Base-by-base conservation (phyloP, 2,888 invertebrate genomes). In the Agonum fuliginosum region DNA sequence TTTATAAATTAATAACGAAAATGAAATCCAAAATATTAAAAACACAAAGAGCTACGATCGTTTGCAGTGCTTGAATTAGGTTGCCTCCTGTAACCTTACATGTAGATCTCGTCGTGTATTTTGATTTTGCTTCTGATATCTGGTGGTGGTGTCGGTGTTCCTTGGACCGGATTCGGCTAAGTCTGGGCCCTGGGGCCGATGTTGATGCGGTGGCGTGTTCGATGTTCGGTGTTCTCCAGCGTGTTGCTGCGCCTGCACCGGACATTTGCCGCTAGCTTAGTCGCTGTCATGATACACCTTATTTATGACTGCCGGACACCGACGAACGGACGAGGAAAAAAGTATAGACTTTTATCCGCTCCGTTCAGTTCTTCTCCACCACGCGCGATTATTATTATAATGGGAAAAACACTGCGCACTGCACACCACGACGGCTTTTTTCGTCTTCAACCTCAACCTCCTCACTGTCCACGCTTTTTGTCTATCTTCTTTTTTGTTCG, bases 211-310 rank as follows among this genome's bases (percentile, higher is more conserved):
- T 17, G n/a, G 54, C 54, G 4, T 54, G 54, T n/a, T n/a, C n/a
- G n/a, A n/a, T n/a, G n/a, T n/a, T n/a, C 54, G n/a, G 24, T 22
- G 24, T 54, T 20, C 54, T n/a, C n/a, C n/a, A n/a, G 67, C 67
- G 41, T 67, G 67, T 67, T 37, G 41, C 19, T 20, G 67, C 37
- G 58, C 14, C 58, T 24, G 58, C 46, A 67, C 34, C 75, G 75
- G 75, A 75, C 75, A 75, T 75, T 75, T 67, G 75, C 75, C 75
- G 75, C 75, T 75, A 75, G 75, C 67, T 75, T 75, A 75, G 75
- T 30, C 75, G 48, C 75, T 75, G 75, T 75, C 75, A 75, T 75
- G 75, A 75, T 75, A 65, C 51, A 48, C 67, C 67, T 75, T 75
- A 75, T 75, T 75, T 75, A 75, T 75, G 67, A 77, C 70, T 30